Base-by-base conservation (phyloP, 2,797 vertebrate genomes). In the Limosa lapponica region DNA sequence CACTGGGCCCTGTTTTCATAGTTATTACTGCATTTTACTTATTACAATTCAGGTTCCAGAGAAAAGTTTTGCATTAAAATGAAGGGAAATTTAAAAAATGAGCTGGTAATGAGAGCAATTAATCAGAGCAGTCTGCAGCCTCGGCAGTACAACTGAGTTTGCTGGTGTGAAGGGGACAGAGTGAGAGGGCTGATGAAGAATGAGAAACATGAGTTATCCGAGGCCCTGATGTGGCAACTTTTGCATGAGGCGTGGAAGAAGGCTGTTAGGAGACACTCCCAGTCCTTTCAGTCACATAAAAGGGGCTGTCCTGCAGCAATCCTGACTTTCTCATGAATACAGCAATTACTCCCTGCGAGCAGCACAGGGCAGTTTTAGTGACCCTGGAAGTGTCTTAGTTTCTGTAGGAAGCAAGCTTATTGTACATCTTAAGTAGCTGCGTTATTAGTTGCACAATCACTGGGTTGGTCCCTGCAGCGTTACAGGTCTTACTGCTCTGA, bases 21-120 rank as follows among this genome's bases (percentile, higher is more conserved):
- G 52, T 87, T 67, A 52, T 37, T 51, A 14, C 46, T 88, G 75
- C 61, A 87, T 87, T 84, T 87, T 67, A 34, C 67, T 59, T 86
- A 51, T 65, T 65, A 17, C 37, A 16, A 0, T 49, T 69, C 82
- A 61, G 43, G 57, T 94, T 92, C 71, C 54, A 62, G 91, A 79
- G 69, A 71, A 71, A 79, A 95, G 87, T 72, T 88, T 69, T 83
- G 73, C 85, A 75, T 82, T 81, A 69, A 95, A 93, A 93, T 84
- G 82, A 95, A 94, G 66, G 54, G 39, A 94, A 93, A 93, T 90
- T 71, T 69, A 1, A 79, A 96, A 95, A 95, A 95, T 37, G 91
- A 91, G 85, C 70, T 88, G 55, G 51, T 93, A 93, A 96, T 93
- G 93, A 94, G 62, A 95, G 73, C 80, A 81, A 94, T 96, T 93